A percentile compares a stretch with the other conserved stretches of the same genome.
phyloP scores from a whole-genome alignment of 1,140 invertebrate species.

The Epicauta chinensis region DNA sequence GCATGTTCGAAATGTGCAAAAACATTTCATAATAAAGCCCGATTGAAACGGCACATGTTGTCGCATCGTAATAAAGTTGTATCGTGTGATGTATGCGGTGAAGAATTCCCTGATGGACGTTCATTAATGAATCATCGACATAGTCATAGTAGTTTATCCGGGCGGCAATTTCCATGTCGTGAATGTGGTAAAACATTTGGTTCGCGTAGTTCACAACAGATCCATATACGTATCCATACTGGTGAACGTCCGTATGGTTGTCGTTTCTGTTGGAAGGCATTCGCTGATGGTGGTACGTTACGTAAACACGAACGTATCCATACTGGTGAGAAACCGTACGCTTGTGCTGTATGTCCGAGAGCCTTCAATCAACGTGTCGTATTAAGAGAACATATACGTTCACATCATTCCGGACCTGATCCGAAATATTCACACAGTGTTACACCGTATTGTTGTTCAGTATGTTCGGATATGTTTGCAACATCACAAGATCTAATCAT shows the following conservation, averaged over 20 bases:
- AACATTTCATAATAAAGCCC: constrained; percentile 63
- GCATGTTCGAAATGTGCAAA: constrained; percentile 58
- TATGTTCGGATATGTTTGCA: constrained; percentile 60
- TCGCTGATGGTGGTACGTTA: constrained; percentile 95
- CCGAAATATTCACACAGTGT: constrained; percentile 46
- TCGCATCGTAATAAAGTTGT: constrained; percentile 65
- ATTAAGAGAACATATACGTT: constrained; percentile 71
- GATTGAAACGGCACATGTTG: constrained; percentile 56
- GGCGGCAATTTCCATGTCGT: constrained; percentile 72
- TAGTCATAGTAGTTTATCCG: constrained; percentile 48
- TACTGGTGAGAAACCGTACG: constrained; percentile 92
- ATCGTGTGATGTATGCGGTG: constrained; percentile 62
- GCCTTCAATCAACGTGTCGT: constrained; percentile 81
- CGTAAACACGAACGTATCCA: constrained; percentile 97
- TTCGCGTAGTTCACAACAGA: constrained; percentile 85
- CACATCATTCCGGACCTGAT: constrained; percentile 74
- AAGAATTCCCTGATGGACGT: constrained; percentile 63
- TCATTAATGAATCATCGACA: constrained; percentile 64
- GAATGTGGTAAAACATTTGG: constrained; percentile 81
- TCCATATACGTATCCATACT: constrained; percentile 84
- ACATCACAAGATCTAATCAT: constrained; percentile 68
- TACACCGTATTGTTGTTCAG: constrained; percentile 63
- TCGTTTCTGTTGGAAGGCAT: constrained; percentile 97
- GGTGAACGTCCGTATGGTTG: constrained; percentile 79
- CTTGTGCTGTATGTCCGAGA: constrained; percentile 87